A percentile compares a stretch with the other conserved stretches of the same genome.
Evolutionary conservation across 2,888 invertebrate species (phyloP).

Genomic region (Dinocampus coccinellae): DNA sequence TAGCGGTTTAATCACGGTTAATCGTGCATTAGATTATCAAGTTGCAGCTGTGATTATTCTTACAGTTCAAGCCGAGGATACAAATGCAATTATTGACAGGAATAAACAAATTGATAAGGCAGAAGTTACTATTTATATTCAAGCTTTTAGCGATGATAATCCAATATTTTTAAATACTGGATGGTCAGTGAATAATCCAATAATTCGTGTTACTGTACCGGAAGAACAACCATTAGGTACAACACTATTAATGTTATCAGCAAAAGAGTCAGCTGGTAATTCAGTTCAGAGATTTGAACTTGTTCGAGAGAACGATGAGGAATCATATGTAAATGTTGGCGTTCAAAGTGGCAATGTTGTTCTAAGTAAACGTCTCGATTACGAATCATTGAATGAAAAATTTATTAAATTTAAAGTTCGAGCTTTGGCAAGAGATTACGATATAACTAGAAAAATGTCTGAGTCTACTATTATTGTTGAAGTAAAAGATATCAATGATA

Average conservation of each 20-base stretch:
- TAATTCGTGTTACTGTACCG: slow-evolving; percentile 77
- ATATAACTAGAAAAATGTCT: slow-evolving; percentile 72
- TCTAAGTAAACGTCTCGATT: slow-evolving; percentile 81
- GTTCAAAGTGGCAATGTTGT: slow-evolving; percentile 83
- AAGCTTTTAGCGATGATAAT: slow-evolving; percentile 82
- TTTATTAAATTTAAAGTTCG: slow-evolving; percentile 69
- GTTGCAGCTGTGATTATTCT: slow-evolving; percentile 81
- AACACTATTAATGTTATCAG: slow-evolving; percentile 77
- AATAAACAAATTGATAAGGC: slow-evolving; percentile 76
- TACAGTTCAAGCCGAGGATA: slow-evolving; percentile 79
- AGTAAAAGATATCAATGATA: slow-evolving; percentile 84
- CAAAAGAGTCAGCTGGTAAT: slow-evolving; percentile 80
- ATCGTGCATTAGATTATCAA: slow-evolving; percentile 79
- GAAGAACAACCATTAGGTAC: slow-evolving; percentile 85
- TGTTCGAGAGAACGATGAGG: slow-evolving; percentile 59
- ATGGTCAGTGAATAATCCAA: slow-evolving; percentile 80
- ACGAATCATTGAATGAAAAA: slow-evolving; percentile 78
- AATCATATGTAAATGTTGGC: slow-evolving; percentile 65
- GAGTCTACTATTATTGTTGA: slow-evolving; percentile 79
- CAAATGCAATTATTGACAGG: slow-evolving; percentile 78
- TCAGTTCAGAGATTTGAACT: slow-evolving; percentile 72
- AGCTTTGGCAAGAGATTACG: slow-evolving; percentile 68
- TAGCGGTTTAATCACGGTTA: slow-evolving; percentile 79
- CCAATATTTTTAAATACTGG: slow-evolving; percentile 81
- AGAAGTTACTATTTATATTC: slow-evolving; percentile 83